Conservation (phyloP, 2,113 vertebrate genomes). For the Rhombomys opimus region DNA sequence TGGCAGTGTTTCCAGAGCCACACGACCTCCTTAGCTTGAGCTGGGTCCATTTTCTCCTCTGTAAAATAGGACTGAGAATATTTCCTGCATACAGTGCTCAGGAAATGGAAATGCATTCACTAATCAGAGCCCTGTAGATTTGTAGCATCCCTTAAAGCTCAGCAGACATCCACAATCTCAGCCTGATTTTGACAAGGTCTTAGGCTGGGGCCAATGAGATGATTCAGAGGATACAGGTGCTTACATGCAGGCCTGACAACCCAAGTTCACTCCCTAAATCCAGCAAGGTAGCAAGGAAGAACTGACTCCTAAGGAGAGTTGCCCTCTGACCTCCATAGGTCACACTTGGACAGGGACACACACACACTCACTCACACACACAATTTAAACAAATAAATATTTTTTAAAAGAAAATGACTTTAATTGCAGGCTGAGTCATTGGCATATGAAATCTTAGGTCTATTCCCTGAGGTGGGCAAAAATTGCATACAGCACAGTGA, state of each 20-base stretch:
- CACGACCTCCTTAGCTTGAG: not conserved
- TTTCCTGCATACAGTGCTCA: not conserved
- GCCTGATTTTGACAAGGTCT: not conserved
- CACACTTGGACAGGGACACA: not conserved
- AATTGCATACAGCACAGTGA: not conserved
- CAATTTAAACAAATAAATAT: not conserved
- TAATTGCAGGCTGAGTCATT: not conserved
- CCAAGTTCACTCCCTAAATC: not conserved
- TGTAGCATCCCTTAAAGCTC: not conserved
- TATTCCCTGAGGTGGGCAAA: not conserved
- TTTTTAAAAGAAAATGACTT: not conserved
- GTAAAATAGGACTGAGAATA: not conserved
- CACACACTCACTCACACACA: not conserved
- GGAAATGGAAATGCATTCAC: not conserved
- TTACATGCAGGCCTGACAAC: not conserved
- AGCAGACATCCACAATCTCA: not conserved
- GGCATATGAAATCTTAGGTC: not conserved
- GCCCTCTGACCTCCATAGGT: not conserved
- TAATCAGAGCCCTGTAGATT: not conserved
- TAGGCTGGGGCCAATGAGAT: not conserved
- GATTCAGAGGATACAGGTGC: not conserved
- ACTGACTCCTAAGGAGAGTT: not conserved
- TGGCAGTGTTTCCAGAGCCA: not conserved
- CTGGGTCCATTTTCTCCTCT: not conserved
- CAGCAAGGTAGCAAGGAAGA: not conserved